Base-by-base conservation (phyloP, 2,797 vertebrate genomes). In the Pteropus rufus region DNA sequence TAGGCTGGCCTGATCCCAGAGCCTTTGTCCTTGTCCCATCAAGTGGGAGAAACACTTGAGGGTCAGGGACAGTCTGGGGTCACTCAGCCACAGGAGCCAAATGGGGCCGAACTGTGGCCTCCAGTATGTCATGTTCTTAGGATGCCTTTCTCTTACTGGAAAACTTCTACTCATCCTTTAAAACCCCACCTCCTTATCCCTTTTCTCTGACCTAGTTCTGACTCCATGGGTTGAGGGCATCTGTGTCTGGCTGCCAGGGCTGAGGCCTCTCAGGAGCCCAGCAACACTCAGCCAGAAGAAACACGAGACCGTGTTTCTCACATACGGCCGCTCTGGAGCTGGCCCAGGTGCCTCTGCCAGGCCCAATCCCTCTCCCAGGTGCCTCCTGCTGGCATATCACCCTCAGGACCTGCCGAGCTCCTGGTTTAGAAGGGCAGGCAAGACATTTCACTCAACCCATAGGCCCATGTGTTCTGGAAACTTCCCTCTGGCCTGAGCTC, bases 131-230 rank as follows among this genome's bases (percentile, higher is more conserved):
- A 6, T 0, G 10, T 62, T 49, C 69, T 69, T 36, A n/a, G 36
- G 44, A 44, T 26, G 16, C 44, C 54, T 65, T 39, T 44, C 9
- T 60, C 84, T 34, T 52, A 5, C 36, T 24, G 9, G 10, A 69
- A 94, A 89, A 46, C 65, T 87, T 46, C 49, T 77, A 56, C 14
- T 49, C n/a, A 76, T 44, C 70, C 81, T 93, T 87, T 81, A 93
- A 92, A 87, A 83, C 64, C 80, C 89, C 44, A 92, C 46, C 24
- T 69, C 41, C 39, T 52, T 36, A 6, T 6, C 67, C 52, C 5
- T 29, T 81, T 46, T 65, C 24, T 54, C 83, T 46, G 41, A 24
- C 76, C 36, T 7, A 24, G 21, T 31, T 60, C 64, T 90, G 65
- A 58, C 19, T 2, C 54, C 41, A 1, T 11, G 26, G 52, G 3